Conservation (phyloP, 2,113 vertebrate genomes). For the Crotalus horridus region DNA sequence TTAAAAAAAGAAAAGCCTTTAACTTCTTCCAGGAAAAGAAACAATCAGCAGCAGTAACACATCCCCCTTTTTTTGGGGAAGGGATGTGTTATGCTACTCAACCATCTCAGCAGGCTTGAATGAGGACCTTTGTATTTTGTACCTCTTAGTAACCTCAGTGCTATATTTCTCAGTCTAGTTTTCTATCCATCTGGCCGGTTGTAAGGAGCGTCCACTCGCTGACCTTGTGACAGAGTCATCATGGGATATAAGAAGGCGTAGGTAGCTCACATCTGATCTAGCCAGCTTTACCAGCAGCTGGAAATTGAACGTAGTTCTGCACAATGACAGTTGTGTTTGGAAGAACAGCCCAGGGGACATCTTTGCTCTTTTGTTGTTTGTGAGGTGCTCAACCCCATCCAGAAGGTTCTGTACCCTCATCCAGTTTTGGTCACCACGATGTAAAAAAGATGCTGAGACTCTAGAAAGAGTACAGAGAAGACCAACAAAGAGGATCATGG, state of each 20-base stretch:
- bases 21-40: constrained; percentile 21
- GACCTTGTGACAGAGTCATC: neutral
- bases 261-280: neutral
- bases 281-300: neutral
- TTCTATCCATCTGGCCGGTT: neutral
- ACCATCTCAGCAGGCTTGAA: neutral
- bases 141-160: neutral
- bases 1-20: constrained; percentile 1
- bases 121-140: neutral
- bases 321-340: neutral
- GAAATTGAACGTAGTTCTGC: neutral
- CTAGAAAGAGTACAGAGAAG: too few species aligned
- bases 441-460: neutral
- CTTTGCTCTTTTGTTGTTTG: neutral
- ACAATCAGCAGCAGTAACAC: neutral
- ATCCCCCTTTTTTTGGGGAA: too few species aligned
- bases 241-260: neutral
- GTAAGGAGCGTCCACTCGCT: neutral
- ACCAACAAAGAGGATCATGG: too few species aligned
- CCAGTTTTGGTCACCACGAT: too few species aligned
- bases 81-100: neutral
- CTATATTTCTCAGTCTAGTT: neutral
- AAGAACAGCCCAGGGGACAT: neutral
- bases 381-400: neutral
- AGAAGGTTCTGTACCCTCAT: neutral